Base-by-base conservation (phyloP, 2,113 vertebrate genomes). In the Catharus bicknelli region DNA sequence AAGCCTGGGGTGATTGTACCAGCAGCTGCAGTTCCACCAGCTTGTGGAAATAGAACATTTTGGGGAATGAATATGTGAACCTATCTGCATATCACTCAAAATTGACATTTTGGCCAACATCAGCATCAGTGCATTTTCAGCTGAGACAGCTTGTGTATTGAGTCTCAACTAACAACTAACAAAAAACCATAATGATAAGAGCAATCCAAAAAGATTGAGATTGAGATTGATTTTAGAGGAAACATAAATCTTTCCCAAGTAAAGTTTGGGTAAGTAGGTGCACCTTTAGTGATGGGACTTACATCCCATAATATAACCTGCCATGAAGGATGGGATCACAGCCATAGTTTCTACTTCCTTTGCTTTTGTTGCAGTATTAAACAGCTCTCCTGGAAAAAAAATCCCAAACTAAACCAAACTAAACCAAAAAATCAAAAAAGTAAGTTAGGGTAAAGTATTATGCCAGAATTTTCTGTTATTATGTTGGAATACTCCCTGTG, bases 261-360 rank as follows among this genome's bases (percentile, higher is more conserved):
- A 30, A 81, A 84, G 6, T 3, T 5, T 38, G 10, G 26, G 16
- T 15, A 73, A 75, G 13, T 3, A 67, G 25, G 9, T 20, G 8
- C 0, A 12, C 18, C 8, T 72, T 75, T 23, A 43, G 13, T 0
- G 0, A 43, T 9, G 30, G 27, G 15, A 26, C 8, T 64, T 83
- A 3, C 1, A 20, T 54, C 2, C 29, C 20, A 32, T 8, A 50
- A 13, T 23, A 47, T 29, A 66, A 84, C 5, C 4, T 47, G 2
- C 4, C 4, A 5, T 32, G n/a, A 38, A 23, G 6, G 13, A 22
- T 32, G 6, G 6, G 32, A 50, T 69, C n/a, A 27, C 29, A 34
- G 29, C 4, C 13, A 13, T 15, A 13, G 15, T 26, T 90, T 30
- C 55, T 73, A 20, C 1, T 23, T 48, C 11, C 2, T 77, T 36